Base-by-base conservation (phyloP, 2,797 vertebrate species). In the Amblyraja radiata region DNA sequence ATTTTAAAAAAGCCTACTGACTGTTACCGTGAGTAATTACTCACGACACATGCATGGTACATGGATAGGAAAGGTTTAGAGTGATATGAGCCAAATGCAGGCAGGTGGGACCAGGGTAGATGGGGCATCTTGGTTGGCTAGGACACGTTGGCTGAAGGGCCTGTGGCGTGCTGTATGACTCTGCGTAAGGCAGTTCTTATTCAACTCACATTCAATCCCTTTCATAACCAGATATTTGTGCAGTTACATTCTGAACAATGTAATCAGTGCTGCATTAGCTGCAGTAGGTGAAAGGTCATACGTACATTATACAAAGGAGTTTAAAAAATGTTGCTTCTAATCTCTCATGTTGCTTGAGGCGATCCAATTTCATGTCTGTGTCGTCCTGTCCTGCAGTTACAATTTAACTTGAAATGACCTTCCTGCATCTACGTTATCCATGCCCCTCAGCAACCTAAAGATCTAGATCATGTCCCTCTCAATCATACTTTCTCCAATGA, bases 401-500 rank as follows among this genome's bases (percentile, higher is more conserved):
- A 92, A 71, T 92, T 74, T 92, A 92, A 76, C 90, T 92, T 74
- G 74, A 76, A 90, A 76, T 92, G 73, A 76, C 90, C 90, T 76
- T 36, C 68, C 76, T 76, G 76, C 90, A 92, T 92, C 25, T 14
- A 92, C 39, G 76, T 92, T 92, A 92, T 76, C 71, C 71, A 92
- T 92, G 90, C 90, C 90, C n/a, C 25, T 92, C 90, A 92, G 90
- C 90, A 46, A 92, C 73, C 76, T 92, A 92, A 76, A 76, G 71
- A 73, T 92, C 90, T 76, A 71, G 90, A n/a, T 76, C 68, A 74
- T 6, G 25, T 74, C 90, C 39, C 39, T 76, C 39, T 76, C 90
- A 76, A 92, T 91, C 21, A 73, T 74, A 91, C 13, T 76, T 92
- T 74, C 39, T 76, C 73, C 36, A 76, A 92, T 76, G 90, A n/a